Percentiles rank a stretch among this genome's conserved stretches.
Evolutionary conservation across 2,113 vertebrate genomes (phyloP).

Genomic region (Gallinago jamesoni): DNA sequence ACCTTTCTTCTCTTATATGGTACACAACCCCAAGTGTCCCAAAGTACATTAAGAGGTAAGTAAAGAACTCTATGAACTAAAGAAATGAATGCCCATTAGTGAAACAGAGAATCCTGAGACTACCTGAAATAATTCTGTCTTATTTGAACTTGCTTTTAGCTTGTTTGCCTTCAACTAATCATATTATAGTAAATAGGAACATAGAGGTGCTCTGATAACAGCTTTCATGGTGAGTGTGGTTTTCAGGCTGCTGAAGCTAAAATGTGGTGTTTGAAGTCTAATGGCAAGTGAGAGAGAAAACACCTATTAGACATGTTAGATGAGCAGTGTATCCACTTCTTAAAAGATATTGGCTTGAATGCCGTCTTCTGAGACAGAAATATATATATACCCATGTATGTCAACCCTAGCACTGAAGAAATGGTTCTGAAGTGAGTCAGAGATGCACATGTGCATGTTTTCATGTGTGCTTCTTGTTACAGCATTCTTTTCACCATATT

Average conservation of each 20-base stretch:
- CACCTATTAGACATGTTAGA: neutral
- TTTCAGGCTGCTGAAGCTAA: neutral
- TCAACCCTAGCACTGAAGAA: neutral
- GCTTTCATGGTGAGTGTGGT: neutral
- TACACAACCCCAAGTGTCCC: neutral
- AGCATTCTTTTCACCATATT: neutral
- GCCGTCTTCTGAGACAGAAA: neutral
- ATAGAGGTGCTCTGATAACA: neutral
- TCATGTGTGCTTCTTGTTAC: neutral
- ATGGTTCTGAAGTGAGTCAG: neutral
- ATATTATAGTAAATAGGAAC: neutral
- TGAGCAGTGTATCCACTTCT: neutral
- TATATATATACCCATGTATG: neutral
- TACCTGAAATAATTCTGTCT: neutral
- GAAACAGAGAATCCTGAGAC: neutral
- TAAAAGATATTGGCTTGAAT: neutral
- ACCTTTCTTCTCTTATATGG: neutral
- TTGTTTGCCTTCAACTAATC: neutral
- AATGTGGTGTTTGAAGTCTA: conserved; percentile 7
- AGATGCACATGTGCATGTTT: neutral
- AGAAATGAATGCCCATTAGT: neutral
- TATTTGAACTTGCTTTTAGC: neutral
- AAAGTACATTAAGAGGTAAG: neutral
- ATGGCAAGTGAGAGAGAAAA: neutral
- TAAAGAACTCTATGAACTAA: neutral